Conservation (phyloP, 2,888 invertebrate genomes). For the Caenorhabditis japonica region DNA sequence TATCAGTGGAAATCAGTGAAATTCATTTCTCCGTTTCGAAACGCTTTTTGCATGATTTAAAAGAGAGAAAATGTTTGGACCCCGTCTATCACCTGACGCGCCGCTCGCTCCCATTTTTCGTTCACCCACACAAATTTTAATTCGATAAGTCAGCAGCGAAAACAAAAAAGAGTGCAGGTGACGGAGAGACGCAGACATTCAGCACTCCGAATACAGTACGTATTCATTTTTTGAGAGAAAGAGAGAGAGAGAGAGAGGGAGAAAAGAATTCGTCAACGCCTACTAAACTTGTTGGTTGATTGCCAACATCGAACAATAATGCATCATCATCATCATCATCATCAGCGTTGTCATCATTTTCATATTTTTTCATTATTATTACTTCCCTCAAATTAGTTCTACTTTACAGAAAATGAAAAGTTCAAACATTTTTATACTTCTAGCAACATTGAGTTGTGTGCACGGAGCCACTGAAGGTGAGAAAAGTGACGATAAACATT, state of each 20-base stretch:
- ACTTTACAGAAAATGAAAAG: too few species aligned
- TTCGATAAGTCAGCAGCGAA: slow-evolving; percentile 42
- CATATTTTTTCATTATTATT: too few species aligned
- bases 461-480: neutral
- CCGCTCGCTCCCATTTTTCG: neutral
- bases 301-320: too few species aligned
- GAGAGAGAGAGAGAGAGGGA: slow-evolving; percentile 8
- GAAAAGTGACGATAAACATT: neutral
- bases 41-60: too few species aligned
- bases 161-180: slow-evolving; percentile 7
- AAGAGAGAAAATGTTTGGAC: too few species aligned
- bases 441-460: slow-evolving; percentile 1
- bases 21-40: too few species aligned
- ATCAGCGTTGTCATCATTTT: slow-evolving; percentile 3
- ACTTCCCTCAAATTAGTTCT: too few species aligned
- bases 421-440: too few species aligned
- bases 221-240: slow-evolving; percentile 11
- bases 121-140: slow-evolving; percentile 20
- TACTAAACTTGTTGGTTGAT: slow-evolving; percentile 18
- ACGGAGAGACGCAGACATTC: slow-evolving; percentile 14
- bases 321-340: too few species aligned
- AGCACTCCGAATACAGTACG: slow-evolving; percentile 44
- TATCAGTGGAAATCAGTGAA: too few species aligned
- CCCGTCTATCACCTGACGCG: slow-evolving; percentile 47
- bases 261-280: slow-evolving; percentile 9